Percentiles rank a stretch among this genome's conserved stretches.
phyloP scores from a whole-genome alignment of 1,140 invertebrate species.

The Temnothorax nylanderi region DNA sequence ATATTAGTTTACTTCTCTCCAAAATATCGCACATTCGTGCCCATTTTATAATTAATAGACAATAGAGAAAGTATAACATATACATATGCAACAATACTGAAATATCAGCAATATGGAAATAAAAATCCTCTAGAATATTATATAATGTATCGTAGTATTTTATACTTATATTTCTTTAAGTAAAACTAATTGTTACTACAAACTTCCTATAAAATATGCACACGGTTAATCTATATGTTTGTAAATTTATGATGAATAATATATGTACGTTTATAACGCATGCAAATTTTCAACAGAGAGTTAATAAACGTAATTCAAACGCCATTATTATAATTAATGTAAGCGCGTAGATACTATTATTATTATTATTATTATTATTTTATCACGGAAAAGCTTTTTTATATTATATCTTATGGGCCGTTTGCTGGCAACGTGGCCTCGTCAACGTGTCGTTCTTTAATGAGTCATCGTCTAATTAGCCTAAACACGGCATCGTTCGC shows the following conservation, averaged over 20 bases:
- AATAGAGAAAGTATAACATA: neutral
- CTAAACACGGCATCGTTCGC: constrained; percentile 17
- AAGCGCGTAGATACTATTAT: neutral
- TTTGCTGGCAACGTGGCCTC: neutral
- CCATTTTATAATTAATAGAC: neutral
- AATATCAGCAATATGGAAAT: neutral
- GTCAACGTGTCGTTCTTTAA: constrained; percentile 24
- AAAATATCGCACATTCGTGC: neutral
- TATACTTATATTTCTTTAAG: neutral
- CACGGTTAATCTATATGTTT: constrained; percentile 9
- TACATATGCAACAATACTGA: too few species aligned
- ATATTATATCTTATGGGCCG: neutral
- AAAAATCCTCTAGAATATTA: neutral
- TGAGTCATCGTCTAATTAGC: constrained; percentile 59
- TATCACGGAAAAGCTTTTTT: neutral
- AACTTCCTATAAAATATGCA: neutral
- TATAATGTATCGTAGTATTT: neutral
- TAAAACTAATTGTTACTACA: neutral
- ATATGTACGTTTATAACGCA: neutral
- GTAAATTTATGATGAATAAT: neutral
- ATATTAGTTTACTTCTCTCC: neutral
- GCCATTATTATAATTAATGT: constrained; percentile 25
- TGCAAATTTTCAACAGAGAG: constrained; percentile 4
- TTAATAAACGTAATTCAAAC: neutral
- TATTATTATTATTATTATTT: constrained; percentile 15